Evolutionary conservation across 2,113 vertebrate genomes (phyloP), one percentile per base, ranked within the genome.

Genomic region (Brachyhypopomus occidentalis): DNA sequence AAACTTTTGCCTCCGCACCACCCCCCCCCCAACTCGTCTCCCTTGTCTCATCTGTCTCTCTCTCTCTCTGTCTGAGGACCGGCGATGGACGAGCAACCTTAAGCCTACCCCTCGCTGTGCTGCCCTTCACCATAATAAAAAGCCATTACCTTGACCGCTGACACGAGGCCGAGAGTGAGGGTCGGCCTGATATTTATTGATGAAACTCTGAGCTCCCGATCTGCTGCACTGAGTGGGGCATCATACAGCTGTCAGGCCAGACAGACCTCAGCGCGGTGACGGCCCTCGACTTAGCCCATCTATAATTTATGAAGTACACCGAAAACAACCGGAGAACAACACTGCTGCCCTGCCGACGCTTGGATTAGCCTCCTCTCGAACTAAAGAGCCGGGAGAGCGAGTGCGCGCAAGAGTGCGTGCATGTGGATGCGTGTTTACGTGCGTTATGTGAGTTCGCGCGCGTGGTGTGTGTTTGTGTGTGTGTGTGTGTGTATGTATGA

Each of bases 151-250:
- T 97, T 97, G 97, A 96, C 97, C 94, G 85, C 91, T 95, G 94
- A 97, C 96, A 97, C 94, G 93, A 96, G 97, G 96, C 93, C 92
- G 96, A 91, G 93, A 92, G 93, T 93, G 93, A 94, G 93, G 93
- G 93, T 98, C 95, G 96, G 96, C 96, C 95, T 98, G 96, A 95
- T 96, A 96, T 97, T 97, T 98, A 99, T 98, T 97, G 97, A 98
- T 97, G 96, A 97, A 98, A 97, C 95, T 95, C 96, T 97, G 96
- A 97, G 96, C 95, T 97, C 93, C 95, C 95, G 95, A 96, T 96
- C 96, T 97, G 96, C 95, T 92, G 94, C 95, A 96, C 95, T 96
- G 94, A 98, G 95, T 94, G 96, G 96, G 93, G 94, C 95, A 97
- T 98, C 96, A 98, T 97, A 95, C 95, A 97, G 96, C 97, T 98